Conservation (phyloP, 2,797 vertebrate genomes). For the Oreochromis mossambicus region DNA sequence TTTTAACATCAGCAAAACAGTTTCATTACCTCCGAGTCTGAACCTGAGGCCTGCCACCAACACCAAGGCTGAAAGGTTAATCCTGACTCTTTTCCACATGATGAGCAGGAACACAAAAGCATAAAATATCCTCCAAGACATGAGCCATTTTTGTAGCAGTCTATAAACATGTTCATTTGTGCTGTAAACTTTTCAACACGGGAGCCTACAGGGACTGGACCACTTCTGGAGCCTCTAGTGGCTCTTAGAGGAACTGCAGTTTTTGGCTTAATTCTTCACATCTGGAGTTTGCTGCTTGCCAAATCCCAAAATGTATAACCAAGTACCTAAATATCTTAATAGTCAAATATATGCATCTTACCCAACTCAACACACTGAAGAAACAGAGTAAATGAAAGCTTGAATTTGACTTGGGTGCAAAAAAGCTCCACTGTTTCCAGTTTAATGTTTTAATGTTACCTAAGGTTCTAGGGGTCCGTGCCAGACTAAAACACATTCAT, state of each 20-base stretch:
- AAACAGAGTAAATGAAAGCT: neutral
- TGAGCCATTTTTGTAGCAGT: neutral
- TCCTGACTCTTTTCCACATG: neutral
- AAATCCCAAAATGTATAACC: neutral
- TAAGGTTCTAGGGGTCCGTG: neutral
- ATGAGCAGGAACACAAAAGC: neutral
- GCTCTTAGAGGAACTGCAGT: neutral
- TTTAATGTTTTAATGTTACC: neutral
- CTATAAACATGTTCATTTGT: neutral
- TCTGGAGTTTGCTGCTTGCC: neutral
- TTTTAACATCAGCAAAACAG: neutral
- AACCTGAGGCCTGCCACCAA: neutral
- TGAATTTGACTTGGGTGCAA: neutral
- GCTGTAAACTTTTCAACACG: neutral
- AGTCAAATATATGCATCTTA: neutral
- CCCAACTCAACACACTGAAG: neutral
- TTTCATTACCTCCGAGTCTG: accelerated
- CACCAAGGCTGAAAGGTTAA: neutral
- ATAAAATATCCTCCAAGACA: neutral
- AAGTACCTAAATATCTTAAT: neutral
- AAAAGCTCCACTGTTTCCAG: neutral
- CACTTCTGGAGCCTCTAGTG: neutral
- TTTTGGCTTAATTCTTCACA: neutral
- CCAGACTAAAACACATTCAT: neutral
- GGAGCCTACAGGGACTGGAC: neutral